Evolutionary conservation across 2,888 invertebrate genomes (phyloP).

Genomic region (Caenorhabditis sinica): DNA sequence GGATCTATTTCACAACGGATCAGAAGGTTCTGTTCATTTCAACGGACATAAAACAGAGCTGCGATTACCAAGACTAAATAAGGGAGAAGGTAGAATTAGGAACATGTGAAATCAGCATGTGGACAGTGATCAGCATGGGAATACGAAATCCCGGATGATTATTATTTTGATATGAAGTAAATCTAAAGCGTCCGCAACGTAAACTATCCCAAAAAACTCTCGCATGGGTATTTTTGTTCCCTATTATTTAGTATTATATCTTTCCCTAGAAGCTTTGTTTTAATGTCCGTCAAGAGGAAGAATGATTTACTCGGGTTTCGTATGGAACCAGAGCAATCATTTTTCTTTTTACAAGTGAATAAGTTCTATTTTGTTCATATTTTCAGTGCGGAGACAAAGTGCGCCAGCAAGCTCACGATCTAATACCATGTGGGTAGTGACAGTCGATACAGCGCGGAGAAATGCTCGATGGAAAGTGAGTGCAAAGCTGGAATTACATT

Average conservation of each 20-base stretch:
- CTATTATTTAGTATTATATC: constrained; percentile 42
- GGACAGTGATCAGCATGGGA: constrained; percentile 41
- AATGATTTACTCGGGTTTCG: neutral
- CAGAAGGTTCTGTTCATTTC: constrained; percentile 56
- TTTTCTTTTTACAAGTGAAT: neutral
- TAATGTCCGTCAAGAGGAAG: neutral
- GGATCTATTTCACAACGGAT: constrained; percentile 40
- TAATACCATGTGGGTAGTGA: constrained; percentile 66
- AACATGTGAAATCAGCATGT: constrained; percentile 20
- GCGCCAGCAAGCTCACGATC: constrained; percentile 57
- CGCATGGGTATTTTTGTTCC: constrained; percentile 46
- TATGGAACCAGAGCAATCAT: neutral
- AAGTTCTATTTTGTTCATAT: neutral
- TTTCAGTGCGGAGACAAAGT: constrained; percentile 54
- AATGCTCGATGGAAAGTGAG: constrained; percentile 72
- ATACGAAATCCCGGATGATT: neutral
- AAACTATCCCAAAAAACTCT: constrained; percentile 7
- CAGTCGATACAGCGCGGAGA: constrained; percentile 66
- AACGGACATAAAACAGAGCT: constrained; percentile 51
- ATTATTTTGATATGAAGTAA: neutral
- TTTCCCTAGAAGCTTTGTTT: constrained; percentile 53
- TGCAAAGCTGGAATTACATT: too few species aligned
- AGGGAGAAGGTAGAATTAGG: constrained; percentile 52
- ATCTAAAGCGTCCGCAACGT: neutral
- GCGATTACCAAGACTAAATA: constrained; percentile 45